phyloP scores from a whole-genome alignment of 1,140 invertebrate genomes.

The Odontomachus brunneus region DNA sequence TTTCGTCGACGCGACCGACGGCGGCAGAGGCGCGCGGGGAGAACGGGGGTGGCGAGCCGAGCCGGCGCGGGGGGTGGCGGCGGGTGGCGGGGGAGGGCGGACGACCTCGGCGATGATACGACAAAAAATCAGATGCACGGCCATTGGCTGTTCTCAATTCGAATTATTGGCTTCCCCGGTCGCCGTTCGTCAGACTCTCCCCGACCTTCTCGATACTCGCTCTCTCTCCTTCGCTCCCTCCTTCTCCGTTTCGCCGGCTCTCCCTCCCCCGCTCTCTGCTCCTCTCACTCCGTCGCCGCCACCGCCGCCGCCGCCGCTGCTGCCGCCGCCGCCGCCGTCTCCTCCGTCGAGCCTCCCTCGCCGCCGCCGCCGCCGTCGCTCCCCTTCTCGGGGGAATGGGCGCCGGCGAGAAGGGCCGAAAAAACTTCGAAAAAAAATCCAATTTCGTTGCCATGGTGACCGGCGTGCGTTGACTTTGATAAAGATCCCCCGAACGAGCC shows the following conservation, averaged over 20 bases:
- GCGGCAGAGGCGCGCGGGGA: constrained; percentile 18
- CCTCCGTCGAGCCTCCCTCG: constrained; percentile 68
- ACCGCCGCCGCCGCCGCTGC: constrained; percentile 17
- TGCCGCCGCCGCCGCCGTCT: constrained; percentile 49
- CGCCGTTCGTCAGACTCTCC: constrained; percentile 83
- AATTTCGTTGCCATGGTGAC: constrained; percentile 85
- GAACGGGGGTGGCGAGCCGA: constrained; percentile 33
- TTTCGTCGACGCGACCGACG: constrained; percentile 69
- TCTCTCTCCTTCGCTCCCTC: constrained; percentile 68
- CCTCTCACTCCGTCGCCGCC: constrained; percentile 23
- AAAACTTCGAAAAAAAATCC: constrained; percentile 85
- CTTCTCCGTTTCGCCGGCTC: constrained; percentile 57
- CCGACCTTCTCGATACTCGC: constrained; percentile 74
- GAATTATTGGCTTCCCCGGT: constrained; percentile 85
- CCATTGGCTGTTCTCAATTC: constrained; percentile 86
- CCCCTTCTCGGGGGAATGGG: constrained; percentile 65
- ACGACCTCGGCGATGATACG: constrained; percentile 82
- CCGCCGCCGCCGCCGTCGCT: constrained; percentile 48
- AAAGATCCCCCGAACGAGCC: constrained; percentile 80
- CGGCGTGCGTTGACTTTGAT: constrained; percentile 85
- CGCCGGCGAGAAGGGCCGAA: constrained; percentile 81
- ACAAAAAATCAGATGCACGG: constrained; percentile 86
- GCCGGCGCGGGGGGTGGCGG: constrained; percentile 32
- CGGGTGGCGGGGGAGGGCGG: constrained; percentile 66
- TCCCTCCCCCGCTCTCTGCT: constrained; percentile 30